Evolutionary conservation across 2,888 invertebrate genomes (phyloP).

Genomic region (Ennomos quercinarius): DNA sequence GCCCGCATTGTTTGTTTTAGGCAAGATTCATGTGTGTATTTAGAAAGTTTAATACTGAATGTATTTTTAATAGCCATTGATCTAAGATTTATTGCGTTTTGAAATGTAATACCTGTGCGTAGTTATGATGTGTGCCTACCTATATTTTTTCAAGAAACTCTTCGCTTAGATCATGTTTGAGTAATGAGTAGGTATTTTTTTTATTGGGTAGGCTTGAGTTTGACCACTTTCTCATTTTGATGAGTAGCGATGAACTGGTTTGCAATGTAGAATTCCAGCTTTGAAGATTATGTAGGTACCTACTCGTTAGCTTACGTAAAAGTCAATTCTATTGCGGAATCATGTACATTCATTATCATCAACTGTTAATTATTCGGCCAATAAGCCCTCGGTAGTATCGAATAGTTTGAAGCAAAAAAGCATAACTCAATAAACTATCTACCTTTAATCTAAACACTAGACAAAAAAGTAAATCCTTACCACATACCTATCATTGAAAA

Average conservation of each 20-base stretch:
- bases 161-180: constrained; percentile 7
- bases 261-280: neutral
- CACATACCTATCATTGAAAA: too few species aligned
- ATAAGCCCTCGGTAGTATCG: too few species aligned
- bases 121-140: too few species aligned
- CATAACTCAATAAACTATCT: too few species aligned
- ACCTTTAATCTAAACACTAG: too few species aligned
- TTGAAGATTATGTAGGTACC: too few species aligned
- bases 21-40: constrained; percentile 32
- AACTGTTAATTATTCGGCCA: too few species aligned
- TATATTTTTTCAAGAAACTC: neutral
- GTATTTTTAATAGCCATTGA: constrained; percentile 17
- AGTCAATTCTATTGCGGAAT: too few species aligned
- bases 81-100: constrained; percentile 10
- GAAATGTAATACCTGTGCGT: constrained; percentile 6
- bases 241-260: constrained; percentile 1
- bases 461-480: too few species aligned
- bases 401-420: too few species aligned
- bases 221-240: constrained; percentile 13
- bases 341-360: too few species aligned
- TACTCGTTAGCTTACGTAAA: too few species aligned
- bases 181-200: constrained; percentile 17
- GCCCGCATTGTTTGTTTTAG: constrained; percentile 37
- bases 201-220: constrained; percentile 8
- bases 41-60: constrained; percentile 34